A percentile compares a stretch with the other conserved stretches of the same genome.
phyloP scores from a whole-genome alignment of 2,888 invertebrate species.

The Branchinecta sandiegonensis region DNA sequence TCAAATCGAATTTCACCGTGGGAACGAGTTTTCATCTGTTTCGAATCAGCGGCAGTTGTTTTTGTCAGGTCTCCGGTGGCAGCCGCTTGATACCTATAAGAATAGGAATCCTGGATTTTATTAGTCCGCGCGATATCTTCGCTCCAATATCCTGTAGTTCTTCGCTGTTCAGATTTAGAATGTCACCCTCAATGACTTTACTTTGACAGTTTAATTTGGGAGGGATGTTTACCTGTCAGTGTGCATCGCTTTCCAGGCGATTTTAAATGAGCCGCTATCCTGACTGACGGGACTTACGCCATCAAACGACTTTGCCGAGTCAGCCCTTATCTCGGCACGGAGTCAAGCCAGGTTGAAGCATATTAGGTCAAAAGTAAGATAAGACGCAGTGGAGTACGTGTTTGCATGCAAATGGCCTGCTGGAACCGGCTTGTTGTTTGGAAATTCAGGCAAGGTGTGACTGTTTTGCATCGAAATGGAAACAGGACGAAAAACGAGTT shows the following conservation, averaged over 20 bases:
- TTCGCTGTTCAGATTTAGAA: constrained; percentile 14
- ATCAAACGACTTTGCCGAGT: too few species aligned
- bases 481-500: too few species aligned
- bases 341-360: too few species aligned
- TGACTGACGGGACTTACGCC: background rate
- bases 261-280: constrained; percentile 17
- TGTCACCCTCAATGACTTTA: constrained; percentile 16
- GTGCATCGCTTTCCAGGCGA: constrained; percentile 15
- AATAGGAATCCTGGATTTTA: constrained; percentile 6
- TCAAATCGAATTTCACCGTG: constrained; percentile 9
- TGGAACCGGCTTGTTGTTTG: too few species aligned
- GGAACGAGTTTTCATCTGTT: constrained; percentile 15
- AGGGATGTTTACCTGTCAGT: constrained; percentile 13
- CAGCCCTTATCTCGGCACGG: too few species aligned
- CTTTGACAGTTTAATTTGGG: constrained; percentile 16
- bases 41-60: constrained; percentile 11
- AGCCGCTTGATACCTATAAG: background rate
- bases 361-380: too few species aligned
- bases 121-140: background rate
- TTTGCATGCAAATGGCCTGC: too few species aligned
- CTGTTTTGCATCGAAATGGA: too few species aligned
- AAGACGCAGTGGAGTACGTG: too few species aligned
- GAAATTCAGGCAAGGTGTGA: too few species aligned
- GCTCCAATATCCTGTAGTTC: background rate
- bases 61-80: background rate